Evolutionary conservation across 2,113 vertebrate species (phyloP).

Genomic region (Carlito syrichta): DNA sequence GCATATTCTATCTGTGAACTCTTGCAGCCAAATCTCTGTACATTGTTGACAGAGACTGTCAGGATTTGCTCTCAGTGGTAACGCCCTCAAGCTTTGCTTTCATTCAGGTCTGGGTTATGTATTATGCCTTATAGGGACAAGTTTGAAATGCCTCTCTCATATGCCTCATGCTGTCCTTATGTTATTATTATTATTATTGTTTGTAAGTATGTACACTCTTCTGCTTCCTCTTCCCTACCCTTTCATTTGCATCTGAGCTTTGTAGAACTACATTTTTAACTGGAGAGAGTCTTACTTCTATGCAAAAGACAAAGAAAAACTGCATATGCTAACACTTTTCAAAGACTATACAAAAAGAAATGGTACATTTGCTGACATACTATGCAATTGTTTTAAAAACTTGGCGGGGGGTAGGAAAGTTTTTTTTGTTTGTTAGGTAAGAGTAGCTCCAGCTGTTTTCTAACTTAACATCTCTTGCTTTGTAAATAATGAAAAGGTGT

Average conservation of each 20-base stretch:
- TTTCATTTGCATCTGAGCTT: background rate
- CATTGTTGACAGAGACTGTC: background rate
- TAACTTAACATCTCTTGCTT: background rate
- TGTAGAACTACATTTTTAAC: background rate
- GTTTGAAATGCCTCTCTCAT: background rate
- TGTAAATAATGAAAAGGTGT: background rate
- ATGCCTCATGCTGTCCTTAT: background rate
- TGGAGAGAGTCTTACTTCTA: background rate
- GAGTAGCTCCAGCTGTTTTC: background rate
- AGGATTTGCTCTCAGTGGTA: background rate
- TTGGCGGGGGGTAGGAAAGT: too few species aligned
- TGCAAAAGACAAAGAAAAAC: background rate
- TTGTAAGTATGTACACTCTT: background rate
- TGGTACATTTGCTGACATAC: background rate
- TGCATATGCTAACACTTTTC: background rate
- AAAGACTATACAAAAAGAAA: background rate
- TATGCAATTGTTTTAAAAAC: background rate
- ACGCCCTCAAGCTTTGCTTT: background rate
- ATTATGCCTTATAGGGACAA: background rate
- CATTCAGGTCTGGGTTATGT: fast-evolving
- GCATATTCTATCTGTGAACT: background rate
- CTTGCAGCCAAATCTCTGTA: background rate
- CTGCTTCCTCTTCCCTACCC: background rate
- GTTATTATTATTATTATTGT: background rate
- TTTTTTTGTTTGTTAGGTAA: background rate